Percentiles rank a stretch among this genome's conserved stretches.
Evolutionary conservation across 2,113 vertebrate genomes (phyloP).

Genomic region (Dasypus novemcinctus): DNA sequence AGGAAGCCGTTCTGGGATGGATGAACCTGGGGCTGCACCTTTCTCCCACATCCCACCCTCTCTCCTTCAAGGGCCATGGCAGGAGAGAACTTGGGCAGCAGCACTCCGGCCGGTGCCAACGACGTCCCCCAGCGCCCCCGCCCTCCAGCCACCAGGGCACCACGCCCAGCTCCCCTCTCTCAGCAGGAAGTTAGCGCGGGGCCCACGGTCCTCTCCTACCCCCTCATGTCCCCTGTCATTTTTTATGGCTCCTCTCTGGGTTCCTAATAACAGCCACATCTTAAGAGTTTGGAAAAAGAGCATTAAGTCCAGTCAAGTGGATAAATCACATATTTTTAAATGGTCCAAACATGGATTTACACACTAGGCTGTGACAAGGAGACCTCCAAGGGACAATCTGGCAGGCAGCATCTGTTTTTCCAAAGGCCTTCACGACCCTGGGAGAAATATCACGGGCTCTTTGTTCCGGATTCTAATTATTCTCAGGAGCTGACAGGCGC

Average conservation of each 20-base stretch:
- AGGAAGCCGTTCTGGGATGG: not conserved
- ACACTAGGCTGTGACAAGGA: slow-evolving; percentile 81
- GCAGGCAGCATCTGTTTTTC: slow-evolving; percentile 81
- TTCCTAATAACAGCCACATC: slow-evolving; percentile 69
- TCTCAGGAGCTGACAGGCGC: not conserved
- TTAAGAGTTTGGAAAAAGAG: slow-evolving; percentile 71
- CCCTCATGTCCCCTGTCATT: slow-evolving; percentile 47
- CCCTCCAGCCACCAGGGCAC: not conserved
- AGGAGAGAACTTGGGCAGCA: not conserved
- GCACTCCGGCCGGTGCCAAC: not conserved
- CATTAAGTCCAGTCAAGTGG: slow-evolving; percentile 79
- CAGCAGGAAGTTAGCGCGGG: not conserved
- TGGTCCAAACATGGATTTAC: slow-evolving; percentile 80
- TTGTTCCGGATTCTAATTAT: slow-evolving; percentile 53
- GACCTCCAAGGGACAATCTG: slow-evolving; percentile 78
- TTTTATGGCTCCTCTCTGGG: slow-evolving; percentile 65
- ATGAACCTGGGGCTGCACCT: not conserved
- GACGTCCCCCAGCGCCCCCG: not conserved
- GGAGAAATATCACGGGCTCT: slow-evolving; percentile 55
- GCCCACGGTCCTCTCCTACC: slow-evolving; percentile 39
- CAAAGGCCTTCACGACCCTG: slow-evolving; percentile 65
- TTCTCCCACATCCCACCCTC: accelerated
- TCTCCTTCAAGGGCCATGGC: not conserved
- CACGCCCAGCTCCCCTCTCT: accelerated
- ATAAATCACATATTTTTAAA: slow-evolving; percentile 79